Evolutionary conservation across 2,113 vertebrate species (phyloP), one percentile per base, ranked within the genome.

Genomic region (Planiliza haematocheilus): DNA sequence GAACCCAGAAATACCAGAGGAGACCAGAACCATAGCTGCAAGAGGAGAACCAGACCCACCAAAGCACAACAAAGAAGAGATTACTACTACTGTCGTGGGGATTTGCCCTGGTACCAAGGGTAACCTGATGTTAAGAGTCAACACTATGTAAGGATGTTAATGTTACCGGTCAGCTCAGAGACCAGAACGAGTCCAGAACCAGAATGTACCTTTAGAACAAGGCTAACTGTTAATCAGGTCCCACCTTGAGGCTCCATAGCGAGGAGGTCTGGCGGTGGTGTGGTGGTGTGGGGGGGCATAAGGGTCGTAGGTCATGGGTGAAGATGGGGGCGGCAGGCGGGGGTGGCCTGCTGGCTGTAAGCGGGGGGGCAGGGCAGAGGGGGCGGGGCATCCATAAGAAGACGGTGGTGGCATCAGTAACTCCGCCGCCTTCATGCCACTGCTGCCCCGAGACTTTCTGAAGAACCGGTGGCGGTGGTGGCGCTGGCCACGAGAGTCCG

Each of bases 231-330:
- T 30, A 30, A 30, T 30, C 24, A 30, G 24, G 37, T 14, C 91
- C n/a, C 83, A 99, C 96, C 97, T 97, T 3, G 93, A 83, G 3
- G 95, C 70, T 9, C 94, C 94, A 1, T 93, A 94, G 13, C 95
- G 93, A 21, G 91, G 90, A 7, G 94, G 85, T 30, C 96, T 86
- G 49, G 90, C 89, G 81, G 84, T 12, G 10, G 38, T 41, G 51
- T 81, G 79, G 58, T 81, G 86, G 57, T 95, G 91, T 0, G 79
- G 74, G 2, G 83, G 83, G 12, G 36, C 41, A 2, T 90, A 92
- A 37, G 87, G 88, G 61, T 96, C 95, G 1, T 92, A 96, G 48
- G 94, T 24, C 82, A 78, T 70, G 59, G 80, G 91, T 79, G 70
- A 87, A 2, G 50, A 85, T 1, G 82, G 83, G 3, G 51, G 87